Conservation (phyloP, 2,113 vertebrate genomes). For the Geococcyx californianus region DNA sequence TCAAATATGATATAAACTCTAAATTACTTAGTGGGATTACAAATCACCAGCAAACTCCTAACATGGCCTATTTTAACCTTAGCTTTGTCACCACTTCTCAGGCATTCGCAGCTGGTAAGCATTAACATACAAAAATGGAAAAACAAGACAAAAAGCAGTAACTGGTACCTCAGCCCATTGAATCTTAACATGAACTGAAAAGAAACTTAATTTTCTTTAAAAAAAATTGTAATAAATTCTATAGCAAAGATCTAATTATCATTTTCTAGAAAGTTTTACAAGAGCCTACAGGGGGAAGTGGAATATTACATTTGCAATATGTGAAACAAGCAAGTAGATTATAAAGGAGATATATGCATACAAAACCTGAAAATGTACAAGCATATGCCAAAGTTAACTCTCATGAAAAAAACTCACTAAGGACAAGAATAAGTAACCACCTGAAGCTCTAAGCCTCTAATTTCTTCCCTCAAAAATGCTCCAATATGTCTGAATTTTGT, state of each 20-base stretch:
- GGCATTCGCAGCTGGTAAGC: background rate
- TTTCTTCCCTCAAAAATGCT: background rate
- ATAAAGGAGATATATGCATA: background rate
- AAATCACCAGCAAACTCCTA: background rate
- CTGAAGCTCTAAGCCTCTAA: background rate
- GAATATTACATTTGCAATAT: background rate
- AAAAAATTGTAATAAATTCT: background rate
- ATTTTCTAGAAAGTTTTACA: background rate
- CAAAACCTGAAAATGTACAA: background rate
- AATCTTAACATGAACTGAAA: background rate
- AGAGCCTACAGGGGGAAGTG: background rate
- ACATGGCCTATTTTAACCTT: background rate
- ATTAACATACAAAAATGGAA: background rate
- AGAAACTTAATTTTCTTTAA: background rate
- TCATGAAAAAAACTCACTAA: background rate
- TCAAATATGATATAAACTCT: background rate
- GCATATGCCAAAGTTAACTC: background rate
- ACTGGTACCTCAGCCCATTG: background rate
- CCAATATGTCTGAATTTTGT: background rate
- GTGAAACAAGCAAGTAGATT: background rate
- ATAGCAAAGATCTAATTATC: background rate
- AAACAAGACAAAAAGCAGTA: background rate
- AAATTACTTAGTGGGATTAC: background rate
- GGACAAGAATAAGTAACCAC: background rate
- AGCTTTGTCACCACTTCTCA: background rate